phyloP scores from a whole-genome alignment of 2,888 invertebrate genomes.

The Lasioglossum pauxillum region DNA sequence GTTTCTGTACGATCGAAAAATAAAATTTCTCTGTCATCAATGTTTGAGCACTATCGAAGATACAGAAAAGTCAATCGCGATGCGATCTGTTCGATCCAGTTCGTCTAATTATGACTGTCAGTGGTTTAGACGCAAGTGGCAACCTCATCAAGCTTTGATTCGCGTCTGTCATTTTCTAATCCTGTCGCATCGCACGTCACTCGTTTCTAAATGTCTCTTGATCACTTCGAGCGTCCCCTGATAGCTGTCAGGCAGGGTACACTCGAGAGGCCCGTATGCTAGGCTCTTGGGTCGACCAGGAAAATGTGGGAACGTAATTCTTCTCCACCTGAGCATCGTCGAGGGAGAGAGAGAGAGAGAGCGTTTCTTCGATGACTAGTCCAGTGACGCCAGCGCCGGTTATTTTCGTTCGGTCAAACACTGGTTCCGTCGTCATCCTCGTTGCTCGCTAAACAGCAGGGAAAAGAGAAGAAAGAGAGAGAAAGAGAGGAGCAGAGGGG shows the following conservation, averaged over 20 bases:
- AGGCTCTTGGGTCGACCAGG: background rate
- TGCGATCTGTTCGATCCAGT: background rate
- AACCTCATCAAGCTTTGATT: background rate
- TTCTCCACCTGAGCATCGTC: background rate
- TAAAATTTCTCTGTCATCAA: background rate
- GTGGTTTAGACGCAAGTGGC: background rate
- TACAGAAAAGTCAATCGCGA: background rate
- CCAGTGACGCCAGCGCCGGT: slow-evolving; percentile 16
- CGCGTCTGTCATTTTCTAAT: background rate
- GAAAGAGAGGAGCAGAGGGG: background rate
- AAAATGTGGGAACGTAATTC: slow-evolving; percentile 1
- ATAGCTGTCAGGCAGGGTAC: background rate
- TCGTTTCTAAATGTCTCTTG: background rate
- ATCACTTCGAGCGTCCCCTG: background rate
- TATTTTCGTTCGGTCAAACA: slow-evolving; percentile 35
- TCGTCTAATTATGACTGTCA: background rate
- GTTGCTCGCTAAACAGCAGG: background rate
- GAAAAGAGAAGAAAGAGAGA: background rate
- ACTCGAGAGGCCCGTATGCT: background rate
- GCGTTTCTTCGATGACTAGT: slow-evolving; percentile 26
- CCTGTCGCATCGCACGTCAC: background rate
- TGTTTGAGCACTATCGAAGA: background rate
- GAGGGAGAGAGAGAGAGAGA: slow-evolving; percentile 8
- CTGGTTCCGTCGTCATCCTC: slow-evolving; percentile 23
- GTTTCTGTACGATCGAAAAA: background rate